Evolutionary conservation across 1,140 invertebrate genomes (phyloP), one percentile per base, ranked within the genome.

Genomic region (Drosophila kepulauana): DNA sequence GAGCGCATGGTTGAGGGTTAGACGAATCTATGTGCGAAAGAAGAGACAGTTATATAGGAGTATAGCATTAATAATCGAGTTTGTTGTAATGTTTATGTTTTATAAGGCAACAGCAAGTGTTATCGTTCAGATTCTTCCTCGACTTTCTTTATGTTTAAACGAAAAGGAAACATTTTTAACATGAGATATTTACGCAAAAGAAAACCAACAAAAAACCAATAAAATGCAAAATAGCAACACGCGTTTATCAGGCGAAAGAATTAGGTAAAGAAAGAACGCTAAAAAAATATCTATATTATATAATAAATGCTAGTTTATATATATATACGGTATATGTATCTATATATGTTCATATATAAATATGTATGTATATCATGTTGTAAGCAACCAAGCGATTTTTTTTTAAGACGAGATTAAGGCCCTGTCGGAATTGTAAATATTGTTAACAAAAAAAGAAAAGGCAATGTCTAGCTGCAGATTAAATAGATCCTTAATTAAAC

Each of bases 1-100:
- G 78, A 84, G 46, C 86, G 80, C 1, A 91, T 90, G 91, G 63
- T 91, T 13, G 91, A 90, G 49, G 88, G 77, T 48, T 92, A 81
- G 79, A 38, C 45, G 41, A 57, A 11, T 38, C 25, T 1, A 71
- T 35, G 59, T 16, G 45, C 46, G 54, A 41, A 5, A 35, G 38
- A 5, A 45, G 38, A 30, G 11, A 38, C 6, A 48, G 35, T 48
- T 48, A 11, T 10, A 45, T 8, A 20, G 41, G 48, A 16, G 51
- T 69, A 49, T 72, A 78, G 59, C 13, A 46, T 49, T 81, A 81
- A 56, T 58, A 48, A 71, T 81, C 62, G 48, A 86, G 79, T 86
- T 87, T 88, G 82, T 88, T 87, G 84, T 82, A 88, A 73, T 71
- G 77, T 79, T 70, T 87, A 67, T 79, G 75, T 82, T 82, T 67